phyloP scores from a whole-genome alignment of 2,797 vertebrate genomes.

The Onychomys arenicola region DNA sequence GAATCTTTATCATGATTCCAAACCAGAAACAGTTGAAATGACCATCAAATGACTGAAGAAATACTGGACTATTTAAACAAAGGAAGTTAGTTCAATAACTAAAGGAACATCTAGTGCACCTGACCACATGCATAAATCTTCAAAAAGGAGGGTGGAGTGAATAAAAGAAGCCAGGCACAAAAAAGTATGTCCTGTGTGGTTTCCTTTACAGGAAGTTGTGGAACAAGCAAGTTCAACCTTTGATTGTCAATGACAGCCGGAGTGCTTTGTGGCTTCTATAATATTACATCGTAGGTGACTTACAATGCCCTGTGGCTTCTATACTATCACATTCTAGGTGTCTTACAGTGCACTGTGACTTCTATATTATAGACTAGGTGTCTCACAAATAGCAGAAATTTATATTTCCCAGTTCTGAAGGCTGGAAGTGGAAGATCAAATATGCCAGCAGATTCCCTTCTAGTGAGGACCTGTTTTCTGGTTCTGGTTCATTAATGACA shows the following conservation, averaged over 20 bases:
- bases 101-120: neutral
- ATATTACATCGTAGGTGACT: neutral
- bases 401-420: neutral
- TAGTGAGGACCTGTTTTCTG: neutral
- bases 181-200: neutral
- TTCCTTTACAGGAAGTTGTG: neutral
- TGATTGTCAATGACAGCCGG: neutral
- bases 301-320: neutral
- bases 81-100: neutral
- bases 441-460: neutral
- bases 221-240: neutral
- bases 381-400: neutral
- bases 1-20: neutral
- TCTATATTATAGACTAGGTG: neutral
- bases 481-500: neutral
- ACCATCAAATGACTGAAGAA: neutral
- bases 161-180: neutral
- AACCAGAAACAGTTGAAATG: constrained; percentile 19
- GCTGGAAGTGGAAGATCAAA: neutral
- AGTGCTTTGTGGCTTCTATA: neutral
- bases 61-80: neutral
- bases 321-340: neutral
- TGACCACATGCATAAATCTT: neutral
- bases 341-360: neutral
- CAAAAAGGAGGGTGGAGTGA: neutral